Evolutionary conservation across 92 coral and sea anemone genomes (phyloP), one percentile per base, ranked within the genome.

Genomic region (Epizoanthus fatuus): DNA sequence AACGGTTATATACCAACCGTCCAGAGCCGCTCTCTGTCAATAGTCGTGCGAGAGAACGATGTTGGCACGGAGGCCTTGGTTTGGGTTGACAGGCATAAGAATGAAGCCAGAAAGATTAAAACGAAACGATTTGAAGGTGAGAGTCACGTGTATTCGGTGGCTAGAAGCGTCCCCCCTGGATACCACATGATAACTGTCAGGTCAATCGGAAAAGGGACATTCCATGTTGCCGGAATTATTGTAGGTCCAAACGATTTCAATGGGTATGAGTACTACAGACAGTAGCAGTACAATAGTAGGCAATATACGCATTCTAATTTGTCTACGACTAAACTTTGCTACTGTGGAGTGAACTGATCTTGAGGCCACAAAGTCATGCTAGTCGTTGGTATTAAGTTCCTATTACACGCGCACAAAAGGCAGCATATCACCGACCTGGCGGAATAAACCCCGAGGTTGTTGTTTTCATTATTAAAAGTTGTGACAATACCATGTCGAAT

Each of bases 81-180:
- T 29, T 76, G 81, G 81, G 5, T 76, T 4, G 81, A 76, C 37
- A 57, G 56, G 59, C 69, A 56, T 19, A 76, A 59, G 56, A 13
- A 39, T 12, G 52, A 38, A 58, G 68, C 81, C 7, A 76, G 20
- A 59, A 76, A 59, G 39, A 76, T 76, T n/a, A 40, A 76, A n/a
- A 76, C 54, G 9, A 16, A 58, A 58, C 20, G 81, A 39, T 76
- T 76, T 37, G 81, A 76, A 58, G 81, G 81, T 39, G 81, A 76
- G 19, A 76, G 55, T 45, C 81, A 76, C 81, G 81, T 76, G 69
- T 8, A 76, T 16, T 56, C 69, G 0, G 55, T 76, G 20, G 81
- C 81, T 38, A 76, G 35, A 4, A 76, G 62, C 56, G 81, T 76
- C 66, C 69, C 56, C 69, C 81, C 81, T 39, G 81, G 81, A 58